Base-by-base conservation (phyloP, 35 echinoderm and acorn worm genomes). In the Holothuria glaberrima region DNA sequence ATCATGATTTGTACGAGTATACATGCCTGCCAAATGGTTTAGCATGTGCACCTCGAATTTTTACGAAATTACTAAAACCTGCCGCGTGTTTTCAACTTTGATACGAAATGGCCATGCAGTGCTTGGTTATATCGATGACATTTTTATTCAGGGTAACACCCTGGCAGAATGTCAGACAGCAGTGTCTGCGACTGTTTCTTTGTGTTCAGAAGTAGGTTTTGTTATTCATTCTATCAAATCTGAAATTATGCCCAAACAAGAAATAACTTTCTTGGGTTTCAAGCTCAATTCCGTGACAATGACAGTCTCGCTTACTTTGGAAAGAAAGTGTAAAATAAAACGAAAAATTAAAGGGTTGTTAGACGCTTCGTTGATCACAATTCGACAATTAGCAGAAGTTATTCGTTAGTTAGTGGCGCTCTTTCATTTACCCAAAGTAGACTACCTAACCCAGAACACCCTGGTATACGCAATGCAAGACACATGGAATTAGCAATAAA, bases 171-270 rank as follows among this genome's bases (percentile, higher is more conserved):
- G 87, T 59, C 28, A 30, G 21, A 56, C 60, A 29, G 58, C 50
- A 73, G 54, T 76, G 9, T 48, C 36, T 72, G 87, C 66, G 25
- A 75, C 87, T 59, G 69, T 75, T 35, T 80, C 60, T 28, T 89
- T 89, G 63, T 71, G 18, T 59, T 32, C 66, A n/a, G 66, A 71
- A 56, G 9, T 71, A 52, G 86, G 86, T 14, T 88, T 88, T 60
- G 67, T 88, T 60, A 26, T 88, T 88, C 86, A 88, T 88, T 13
- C 16, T 88, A 50, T 44, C 0, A 88, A 88, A 71, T 88, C 86
- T 48, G 60, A 70, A 70, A 28, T 88, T 46, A 69, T 48, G 33
- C 86, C 86, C 61, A 88, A 68, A 70, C 66, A 88, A 26, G 86
- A 68, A 72, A 70, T 88, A 52, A 88, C 19, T 33, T 88, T 88